Base-by-base conservation (phyloP, 2,113 vertebrate species). In the Eretmochelys imbricata region DNA sequence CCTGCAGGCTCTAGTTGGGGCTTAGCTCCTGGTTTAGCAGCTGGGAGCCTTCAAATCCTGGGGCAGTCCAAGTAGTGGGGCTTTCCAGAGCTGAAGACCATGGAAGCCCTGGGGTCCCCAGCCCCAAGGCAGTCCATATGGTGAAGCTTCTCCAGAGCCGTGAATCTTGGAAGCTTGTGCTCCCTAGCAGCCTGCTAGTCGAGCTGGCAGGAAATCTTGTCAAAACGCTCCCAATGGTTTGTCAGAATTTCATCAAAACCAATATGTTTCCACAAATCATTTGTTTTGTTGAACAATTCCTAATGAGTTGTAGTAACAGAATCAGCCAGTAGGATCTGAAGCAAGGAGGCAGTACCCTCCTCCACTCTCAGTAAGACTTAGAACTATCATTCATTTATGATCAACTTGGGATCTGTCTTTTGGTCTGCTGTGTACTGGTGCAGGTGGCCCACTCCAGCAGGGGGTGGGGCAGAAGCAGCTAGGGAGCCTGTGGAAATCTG, bases 361-460 rank as follows among this genome's bases (percentile, higher is more conserved):
- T 88, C 24, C 50, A 76, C 84, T 57, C 5, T 5, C 31, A 53
- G 85, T 83, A 92, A 83, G 53, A 78, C 53, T 62, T 87, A 72
- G 83, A 91, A 53, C 22, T 27, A 27, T 87, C 80, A n/a, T 89
- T 93, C 88, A 50, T 0, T 88, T 62, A 31, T 54, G 87, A 62
- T 85, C 90, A 95, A 84, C 84, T 93, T 95, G 93, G 94, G 91
- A 92, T 80, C 42, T 89, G 76, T 93, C 95, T 82, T 91, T 96
- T 91, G 81, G 54, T 94, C 95, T 93, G 84, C 80, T 88, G 49
- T 42, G 42, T 42, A 42, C 42, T 42, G 42, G 42, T 42, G 42
- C 42, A 42, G 42, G 42, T 42, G 42, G 42, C 42, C 42, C 42
- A 42, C 42, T 42, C 42, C 5, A 42, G 42, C 42, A 42, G 42